Conservation (phyloP, 53 echinoderm and acorn worm genomes). For the Temnopleurus reevesii region DNA sequence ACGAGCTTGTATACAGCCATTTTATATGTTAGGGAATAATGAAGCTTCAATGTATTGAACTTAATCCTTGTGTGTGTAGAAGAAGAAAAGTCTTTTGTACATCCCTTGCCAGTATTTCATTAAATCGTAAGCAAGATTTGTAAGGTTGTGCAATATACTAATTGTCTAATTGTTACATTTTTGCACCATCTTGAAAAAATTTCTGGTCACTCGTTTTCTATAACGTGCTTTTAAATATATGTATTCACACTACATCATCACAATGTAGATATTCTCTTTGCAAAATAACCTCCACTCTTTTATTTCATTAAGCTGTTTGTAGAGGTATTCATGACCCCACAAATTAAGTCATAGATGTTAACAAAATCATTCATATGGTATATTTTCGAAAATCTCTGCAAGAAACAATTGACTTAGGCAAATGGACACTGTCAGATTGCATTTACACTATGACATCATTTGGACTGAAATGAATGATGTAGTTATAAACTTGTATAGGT, state of each 20-base stretch:
- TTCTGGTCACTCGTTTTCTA: not conserved
- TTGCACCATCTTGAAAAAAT: not conserved
- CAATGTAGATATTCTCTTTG: no score
- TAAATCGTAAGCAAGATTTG: not conserved
- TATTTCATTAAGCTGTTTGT: not conserved
- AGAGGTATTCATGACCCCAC: not conserved
- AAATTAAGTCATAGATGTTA: no score
- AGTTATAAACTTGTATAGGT: no score
- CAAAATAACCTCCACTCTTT: no score
- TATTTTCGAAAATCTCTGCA: no score
- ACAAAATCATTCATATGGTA: no score
- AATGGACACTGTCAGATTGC: no score
- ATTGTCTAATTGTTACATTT: not conserved
- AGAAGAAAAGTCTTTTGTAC: no score
- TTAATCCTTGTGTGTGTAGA: not conserved
- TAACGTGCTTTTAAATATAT: no score
- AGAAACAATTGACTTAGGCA: no score
- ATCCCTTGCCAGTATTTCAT: not conserved
- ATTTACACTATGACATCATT: not conserved
- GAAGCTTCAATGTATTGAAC: not conserved
- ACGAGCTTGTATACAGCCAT: no score
- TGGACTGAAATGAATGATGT: not conserved
- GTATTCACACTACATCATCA: not conserved
- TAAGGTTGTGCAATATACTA: not conserved
- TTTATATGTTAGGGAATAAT: no score